These are phyloP conservation scores for Conus canariensis DNA, from an alignment of 2,888 invertebrate species.

Conservation along the genomic window DNA sequence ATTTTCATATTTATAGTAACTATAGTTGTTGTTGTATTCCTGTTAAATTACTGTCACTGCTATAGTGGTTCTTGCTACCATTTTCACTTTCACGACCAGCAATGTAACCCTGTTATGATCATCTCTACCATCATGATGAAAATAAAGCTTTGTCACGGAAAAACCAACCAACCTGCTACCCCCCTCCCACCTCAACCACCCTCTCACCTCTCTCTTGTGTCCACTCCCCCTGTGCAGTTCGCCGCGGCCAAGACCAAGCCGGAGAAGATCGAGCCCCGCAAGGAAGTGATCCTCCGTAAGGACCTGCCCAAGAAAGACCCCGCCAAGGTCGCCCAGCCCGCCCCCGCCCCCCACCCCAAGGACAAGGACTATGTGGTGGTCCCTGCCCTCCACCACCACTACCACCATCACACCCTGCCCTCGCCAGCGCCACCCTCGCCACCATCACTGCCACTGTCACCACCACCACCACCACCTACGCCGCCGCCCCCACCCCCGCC, in stretches of 20 bases:
- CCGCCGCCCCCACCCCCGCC: slow-evolving; percentile 23
- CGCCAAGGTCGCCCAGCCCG: background rate
- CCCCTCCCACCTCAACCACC: too few relatives aligned
- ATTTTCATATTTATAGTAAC: too few relatives aligned
- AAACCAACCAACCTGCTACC: too few relatives aligned
- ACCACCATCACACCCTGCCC: slow-evolving; percentile 40
- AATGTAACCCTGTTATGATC: too few relatives aligned
- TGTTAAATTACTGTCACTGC: too few relatives aligned
- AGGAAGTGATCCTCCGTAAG: background rate
- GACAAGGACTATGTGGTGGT: background rate
- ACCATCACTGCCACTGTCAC: background rate
- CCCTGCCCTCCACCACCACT: background rate
- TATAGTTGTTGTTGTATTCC: too few relatives aligned
- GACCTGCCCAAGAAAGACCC: slow-evolving; percentile 12
- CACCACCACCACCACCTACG: slow-evolving; percentile 29
- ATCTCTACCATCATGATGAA: too few relatives aligned
- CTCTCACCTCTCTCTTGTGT: too few relatives aligned
- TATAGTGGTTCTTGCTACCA: too few relatives aligned
- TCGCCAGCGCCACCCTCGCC: slow-evolving; percentile 29
- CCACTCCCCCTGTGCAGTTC: background rate
- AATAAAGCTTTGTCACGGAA: too few relatives aligned
- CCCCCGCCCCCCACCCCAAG: background rate
- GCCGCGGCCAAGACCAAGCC: slow-evolving; percentile 24
- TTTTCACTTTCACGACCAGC: too few relatives aligned
- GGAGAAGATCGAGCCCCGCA: slow-evolving; percentile 22